These are phyloP conservation scores for Tricholaema leucomelas DNA, from an alignment of 2,113 vertebrate species.

Conservation along the genomic window DNA sequence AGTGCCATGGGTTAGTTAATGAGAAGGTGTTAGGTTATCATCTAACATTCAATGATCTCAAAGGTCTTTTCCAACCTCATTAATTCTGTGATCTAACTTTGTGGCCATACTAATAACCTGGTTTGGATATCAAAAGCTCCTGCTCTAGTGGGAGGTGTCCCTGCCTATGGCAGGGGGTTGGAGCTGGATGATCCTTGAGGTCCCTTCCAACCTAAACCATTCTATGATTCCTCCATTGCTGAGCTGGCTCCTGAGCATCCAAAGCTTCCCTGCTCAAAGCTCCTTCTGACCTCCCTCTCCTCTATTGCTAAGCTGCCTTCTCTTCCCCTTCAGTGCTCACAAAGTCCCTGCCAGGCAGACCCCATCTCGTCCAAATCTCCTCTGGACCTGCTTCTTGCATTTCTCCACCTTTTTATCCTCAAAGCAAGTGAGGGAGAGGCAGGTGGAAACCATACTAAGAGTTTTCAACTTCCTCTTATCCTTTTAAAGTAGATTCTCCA, in stretches of 20 bases:
- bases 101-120: not conserved
- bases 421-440: not conserved
- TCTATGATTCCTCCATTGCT: too few species aligned
- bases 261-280: too few species aligned
- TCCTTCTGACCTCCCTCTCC: too few species aligned
- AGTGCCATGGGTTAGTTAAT: too few species aligned
- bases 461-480: not conserved
- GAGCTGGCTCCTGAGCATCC: too few species aligned
- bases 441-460: not conserved
- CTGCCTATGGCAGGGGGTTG: too few species aligned
- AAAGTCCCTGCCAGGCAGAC: not conserved
- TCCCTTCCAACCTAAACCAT: too few species aligned
- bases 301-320: not conserved
- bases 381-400: not conserved
- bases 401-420: not conserved
- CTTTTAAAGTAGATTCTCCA: not conserved
- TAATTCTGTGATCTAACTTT: not conserved
- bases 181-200: too few species aligned
- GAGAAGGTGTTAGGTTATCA: too few species aligned
- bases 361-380: not conserved
- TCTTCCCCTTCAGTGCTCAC: not conserved
- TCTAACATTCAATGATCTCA: too few species aligned
- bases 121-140: not conserved
- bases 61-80: too few species aligned
- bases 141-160: too few species aligned